phyloP scores from a whole-genome alignment of 2,888 invertebrate genomes.

The Epicampocera succincta region DNA sequence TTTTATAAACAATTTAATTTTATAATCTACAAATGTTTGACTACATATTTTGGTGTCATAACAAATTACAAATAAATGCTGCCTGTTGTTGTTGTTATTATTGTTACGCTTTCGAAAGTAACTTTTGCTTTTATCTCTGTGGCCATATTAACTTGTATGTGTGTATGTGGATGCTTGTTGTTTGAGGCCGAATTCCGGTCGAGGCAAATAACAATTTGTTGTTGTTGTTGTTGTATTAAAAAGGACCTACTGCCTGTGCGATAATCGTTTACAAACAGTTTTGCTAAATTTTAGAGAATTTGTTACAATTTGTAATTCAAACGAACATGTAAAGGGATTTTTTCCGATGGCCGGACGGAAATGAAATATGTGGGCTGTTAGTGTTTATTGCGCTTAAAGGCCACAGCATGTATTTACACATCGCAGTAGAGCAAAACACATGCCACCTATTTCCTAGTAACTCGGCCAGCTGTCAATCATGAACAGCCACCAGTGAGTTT shows the following conservation, averaged over 20 bases:
- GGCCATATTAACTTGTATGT: constrained; percentile 22
- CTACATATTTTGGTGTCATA: constrained; percentile 26
- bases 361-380: no score
- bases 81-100: neutral
- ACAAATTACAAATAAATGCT: constrained; percentile 10
- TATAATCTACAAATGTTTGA: constrained; percentile 44
- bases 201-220: constrained; percentile 44
- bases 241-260: neutral
- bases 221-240: constrained; percentile 27
- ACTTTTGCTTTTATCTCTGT: constrained; percentile 1
- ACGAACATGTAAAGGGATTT: constrained; percentile 39
- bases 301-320: constrained; percentile 38
- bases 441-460: no score
- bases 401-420: no score
- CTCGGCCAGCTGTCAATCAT: no score
- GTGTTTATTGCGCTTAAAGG: no score
- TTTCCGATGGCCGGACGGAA: no score
- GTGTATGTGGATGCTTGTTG: constrained; percentile 17
- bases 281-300: constrained; percentile 12
- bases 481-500: no score
- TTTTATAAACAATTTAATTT: constrained; percentile 55
- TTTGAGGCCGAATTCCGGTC: neutral
- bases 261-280: constrained; percentile 31
- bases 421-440: no score
- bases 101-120: neutral